phyloP scores from a whole-genome alignment of 1,140 invertebrate genomes.

The Ceratosolen fusciceps region DNA sequence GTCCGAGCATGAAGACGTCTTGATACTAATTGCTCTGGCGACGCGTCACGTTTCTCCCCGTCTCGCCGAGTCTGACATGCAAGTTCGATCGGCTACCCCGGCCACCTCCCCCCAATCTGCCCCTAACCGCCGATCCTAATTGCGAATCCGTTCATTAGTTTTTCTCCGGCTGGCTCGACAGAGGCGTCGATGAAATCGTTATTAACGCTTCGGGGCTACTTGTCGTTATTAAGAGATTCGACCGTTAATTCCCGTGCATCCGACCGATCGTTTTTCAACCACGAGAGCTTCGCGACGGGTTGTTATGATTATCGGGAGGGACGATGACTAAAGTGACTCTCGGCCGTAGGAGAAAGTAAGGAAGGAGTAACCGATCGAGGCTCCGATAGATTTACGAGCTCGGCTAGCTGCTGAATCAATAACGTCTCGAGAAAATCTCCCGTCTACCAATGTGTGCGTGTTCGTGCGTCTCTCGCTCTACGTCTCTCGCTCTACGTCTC shows the following conservation, averaged over 20 bases:
- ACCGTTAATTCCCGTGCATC: not conserved
- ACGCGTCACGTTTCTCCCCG: constrained; percentile 18
- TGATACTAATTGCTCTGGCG: constrained; percentile 51
- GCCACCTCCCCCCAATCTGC: not conserved
- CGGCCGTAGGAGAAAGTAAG: not conserved
- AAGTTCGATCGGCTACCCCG: not conserved
- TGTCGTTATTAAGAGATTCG: not conserved
- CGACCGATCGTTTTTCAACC: not conserved
- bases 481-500: too few relatives aligned
- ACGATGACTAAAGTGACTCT: not conserved
- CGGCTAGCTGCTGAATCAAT: not conserved
- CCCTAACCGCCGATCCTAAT: constrained; percentile 17
- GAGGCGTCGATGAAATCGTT: constrained; percentile 20
- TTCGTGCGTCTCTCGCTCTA: too few relatives aligned
- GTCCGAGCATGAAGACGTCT: constrained; percentile 52
- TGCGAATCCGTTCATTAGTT: constrained; percentile 31
- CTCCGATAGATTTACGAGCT: constrained; percentile 6
- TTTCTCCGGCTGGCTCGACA: constrained; percentile 1
- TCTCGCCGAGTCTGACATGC: not conserved
- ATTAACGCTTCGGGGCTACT: constrained; percentile 21
- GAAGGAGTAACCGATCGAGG: not conserved
- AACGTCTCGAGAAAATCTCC: not conserved
- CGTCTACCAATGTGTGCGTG: too few relatives aligned
- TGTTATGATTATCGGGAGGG: not conserved
- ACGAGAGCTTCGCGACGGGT: too few relatives aligned